These are phyloP conservation scores for Anoplius nigerrimus DNA, from an alignment of 2,888 invertebrate genomes.

Conservation along the genomic window DNA sequence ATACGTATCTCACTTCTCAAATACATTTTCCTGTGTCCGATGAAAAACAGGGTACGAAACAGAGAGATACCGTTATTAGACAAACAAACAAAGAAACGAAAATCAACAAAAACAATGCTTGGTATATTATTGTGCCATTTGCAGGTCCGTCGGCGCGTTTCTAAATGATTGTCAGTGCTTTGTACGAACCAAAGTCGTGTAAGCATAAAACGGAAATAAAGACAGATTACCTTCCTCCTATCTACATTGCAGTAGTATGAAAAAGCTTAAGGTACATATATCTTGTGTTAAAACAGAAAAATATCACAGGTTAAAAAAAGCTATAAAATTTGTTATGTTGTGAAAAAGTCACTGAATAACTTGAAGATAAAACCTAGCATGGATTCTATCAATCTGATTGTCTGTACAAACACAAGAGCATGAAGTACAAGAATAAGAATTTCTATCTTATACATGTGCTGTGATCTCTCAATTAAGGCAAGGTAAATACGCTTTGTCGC, in stretches of 20 bases:
- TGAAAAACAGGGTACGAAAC: conserved; percentile 36
- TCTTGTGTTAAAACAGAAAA: conserved; percentile 18
- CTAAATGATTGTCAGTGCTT: too few relatives aligned
- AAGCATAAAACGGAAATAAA: too few relatives aligned
- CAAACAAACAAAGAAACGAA: too few relatives aligned
- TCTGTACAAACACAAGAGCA: conserved; percentile 60
- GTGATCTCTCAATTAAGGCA: conserved; percentile 61
- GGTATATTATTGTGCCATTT: conserved; percentile 25
- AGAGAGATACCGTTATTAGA: not conserved
- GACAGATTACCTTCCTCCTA: conserved; percentile 16
- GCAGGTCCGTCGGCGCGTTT: not conserved
- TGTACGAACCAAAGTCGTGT: too few relatives aligned
- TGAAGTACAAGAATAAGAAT: conserved; percentile 64
- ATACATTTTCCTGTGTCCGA: conserved; percentile 24
- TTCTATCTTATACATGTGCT: conserved; percentile 68
- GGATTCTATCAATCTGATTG: conserved; percentile 58
- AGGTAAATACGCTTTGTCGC: conserved; percentile 63
- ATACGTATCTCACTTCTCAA: conserved; percentile 23
- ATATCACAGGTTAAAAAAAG: conserved; percentile 16
- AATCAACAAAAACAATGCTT: conserved; percentile 10
- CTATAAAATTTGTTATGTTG: conserved; percentile 13
- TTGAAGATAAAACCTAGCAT: conserved; percentile 54
- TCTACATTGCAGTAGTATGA: not conserved
- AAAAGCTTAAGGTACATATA: not conserved
- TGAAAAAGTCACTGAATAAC: conserved; percentile 44